Evolutionary conservation across 2,888 invertebrate genomes (phyloP).

Genomic region (Idaea biselata): DNA sequence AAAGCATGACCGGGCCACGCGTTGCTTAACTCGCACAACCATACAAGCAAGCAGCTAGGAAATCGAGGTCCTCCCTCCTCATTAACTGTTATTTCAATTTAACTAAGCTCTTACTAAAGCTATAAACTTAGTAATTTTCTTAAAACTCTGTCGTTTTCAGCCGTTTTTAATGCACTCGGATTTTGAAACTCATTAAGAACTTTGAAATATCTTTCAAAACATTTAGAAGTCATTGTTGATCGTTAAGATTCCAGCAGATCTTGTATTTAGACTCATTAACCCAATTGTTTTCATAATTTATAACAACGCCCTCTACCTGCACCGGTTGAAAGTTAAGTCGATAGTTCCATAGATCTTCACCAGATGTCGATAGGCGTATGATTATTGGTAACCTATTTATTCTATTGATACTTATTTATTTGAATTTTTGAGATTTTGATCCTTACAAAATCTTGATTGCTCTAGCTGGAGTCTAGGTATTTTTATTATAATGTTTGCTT

Average conservation of each 20-base stretch:
- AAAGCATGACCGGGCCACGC: too few relatives aligned
- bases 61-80: too few relatives aligned
- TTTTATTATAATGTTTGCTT: too few relatives aligned
- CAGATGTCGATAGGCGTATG: slow-evolving; percentile 39
- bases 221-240: neutral
- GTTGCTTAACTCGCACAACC: too few relatives aligned
- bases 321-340: slow-evolving; percentile 13
- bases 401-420: neutral
- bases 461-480: too few relatives aligned
- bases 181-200: neutral
- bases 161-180: neutral
- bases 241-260: neutral
- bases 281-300: neutral
- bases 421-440: too few relatives aligned
- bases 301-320: neutral
- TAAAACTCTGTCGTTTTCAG: neutral
- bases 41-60: too few relatives aligned
- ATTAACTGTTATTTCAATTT: too few relatives aligned
- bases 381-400: neutral
- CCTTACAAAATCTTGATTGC: too few relatives aligned
- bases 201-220: neutral
- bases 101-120: neutral
- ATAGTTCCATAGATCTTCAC: slow-evolving; percentile 35
- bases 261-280: neutral
- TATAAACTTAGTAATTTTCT: neutral